These are phyloP conservation scores for Pocillopora meandrina DNA, from an alignment of 92 coral and sea anemone genomes.

Conservation along the genomic window DNA sequence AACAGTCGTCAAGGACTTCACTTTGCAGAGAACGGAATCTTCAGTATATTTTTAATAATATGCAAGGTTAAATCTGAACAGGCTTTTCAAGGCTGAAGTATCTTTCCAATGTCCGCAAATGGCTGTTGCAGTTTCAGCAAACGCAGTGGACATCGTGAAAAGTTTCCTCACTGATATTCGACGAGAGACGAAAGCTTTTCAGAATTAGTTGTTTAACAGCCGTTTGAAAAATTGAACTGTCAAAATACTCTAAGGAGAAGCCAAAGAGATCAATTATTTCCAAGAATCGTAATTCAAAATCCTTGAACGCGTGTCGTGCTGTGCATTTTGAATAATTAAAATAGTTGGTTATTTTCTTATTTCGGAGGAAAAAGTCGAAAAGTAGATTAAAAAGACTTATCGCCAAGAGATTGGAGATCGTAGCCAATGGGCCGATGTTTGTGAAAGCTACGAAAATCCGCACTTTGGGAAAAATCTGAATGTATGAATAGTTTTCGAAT, in stretches of 20 bases:
- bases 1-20: background rate
- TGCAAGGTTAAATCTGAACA: background rate
- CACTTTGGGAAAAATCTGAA: background rate
- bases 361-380: conserved; percentile 16
- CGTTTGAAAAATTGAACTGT: background rate
- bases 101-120: background rate
- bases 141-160: background rate
- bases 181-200: background rate
- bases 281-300: conserved; percentile 2
- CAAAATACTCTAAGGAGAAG: background rate
- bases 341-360: background rate
- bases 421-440: background rate
- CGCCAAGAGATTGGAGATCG: background rate
- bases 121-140: background rate
- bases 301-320: conserved; percentile 15
- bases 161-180: background rate
- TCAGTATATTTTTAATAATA: background rate
- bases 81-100: background rate
- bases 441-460: background rate
- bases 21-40: background rate
- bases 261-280: conserved; percentile 2
- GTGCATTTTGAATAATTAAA: conserved; percentile 31
- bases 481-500: background rate
- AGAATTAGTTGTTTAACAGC: background rate
- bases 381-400: background rate